Evolutionary conservation across 2,113 vertebrate genomes (phyloP).

Genomic region (Prinia subflava): DNA sequence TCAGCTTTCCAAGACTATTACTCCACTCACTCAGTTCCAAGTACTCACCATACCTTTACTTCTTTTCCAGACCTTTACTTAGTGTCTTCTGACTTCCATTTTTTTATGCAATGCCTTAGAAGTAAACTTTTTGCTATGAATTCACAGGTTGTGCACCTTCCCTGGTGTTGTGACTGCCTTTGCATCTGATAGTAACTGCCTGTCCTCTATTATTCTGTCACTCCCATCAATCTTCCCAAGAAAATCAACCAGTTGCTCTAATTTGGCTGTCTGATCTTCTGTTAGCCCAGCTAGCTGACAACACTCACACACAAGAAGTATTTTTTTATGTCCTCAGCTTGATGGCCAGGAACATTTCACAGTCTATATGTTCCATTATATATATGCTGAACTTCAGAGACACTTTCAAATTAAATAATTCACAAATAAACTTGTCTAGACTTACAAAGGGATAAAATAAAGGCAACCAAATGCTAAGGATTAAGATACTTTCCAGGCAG

Average conservation of each 20-base stretch:
- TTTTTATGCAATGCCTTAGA: not conserved
- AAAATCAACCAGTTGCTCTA: slow-evolving; percentile 50
- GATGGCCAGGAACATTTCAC: slow-evolving; percentile 10
- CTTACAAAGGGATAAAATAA: slow-evolving; percentile 25
- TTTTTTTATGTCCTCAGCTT: not conserved
- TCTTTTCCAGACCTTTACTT: not conserved
- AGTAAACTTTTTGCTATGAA: not conserved
- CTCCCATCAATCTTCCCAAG: slow-evolving; percentile 58
- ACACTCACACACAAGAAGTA: not conserved
- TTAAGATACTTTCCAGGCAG: slow-evolving; percentile 20
- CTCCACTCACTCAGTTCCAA: not conserved
- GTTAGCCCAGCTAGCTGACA: slow-evolving; percentile 37
- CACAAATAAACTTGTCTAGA: slow-evolving; percentile 40
- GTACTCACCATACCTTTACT: not conserved
- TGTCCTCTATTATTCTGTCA: slow-evolving; percentile 60
- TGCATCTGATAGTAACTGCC: slow-evolving; percentile 14
- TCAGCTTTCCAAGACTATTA: not conserved
- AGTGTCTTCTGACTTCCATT: not conserved
- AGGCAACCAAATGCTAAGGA: slow-evolving; percentile 20
- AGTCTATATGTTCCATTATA: slow-evolving; percentile 38
- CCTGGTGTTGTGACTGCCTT: slow-evolving; percentile 19
- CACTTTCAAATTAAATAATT: slow-evolving; percentile 37
- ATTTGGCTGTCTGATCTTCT: slow-evolving; percentile 47
- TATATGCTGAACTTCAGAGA: slow-evolving; percentile 25
- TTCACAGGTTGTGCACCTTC: not conserved